Evolutionary conservation across 2,113 vertebrate species (phyloP), one percentile per base, ranked within the genome.

Genomic region (Megaptera novaeangliae): DNA sequence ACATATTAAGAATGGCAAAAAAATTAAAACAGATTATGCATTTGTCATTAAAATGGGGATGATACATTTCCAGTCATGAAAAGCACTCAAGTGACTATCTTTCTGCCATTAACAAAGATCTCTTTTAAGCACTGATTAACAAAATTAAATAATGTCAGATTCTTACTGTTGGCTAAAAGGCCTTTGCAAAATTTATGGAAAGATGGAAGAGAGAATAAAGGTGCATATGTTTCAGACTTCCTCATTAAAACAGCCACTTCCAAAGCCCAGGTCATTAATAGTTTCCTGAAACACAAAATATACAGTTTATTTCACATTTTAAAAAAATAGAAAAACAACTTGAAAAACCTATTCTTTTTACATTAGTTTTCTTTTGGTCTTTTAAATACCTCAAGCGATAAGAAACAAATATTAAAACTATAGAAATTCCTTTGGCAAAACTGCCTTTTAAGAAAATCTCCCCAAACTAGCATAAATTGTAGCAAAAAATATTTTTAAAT

Each of bases 141-240:
- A 95, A 94, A 93, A 80, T 71, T 72, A 95, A 98, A 93, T 25
- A 78, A 95, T n/a, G 0, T 9, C 0, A 6, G 0, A 64, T 75
- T 95, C 99, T 99, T 98, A 99, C 99, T 99, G 78, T 99, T 99
- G 69, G 99, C 98, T 94, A 99, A 92, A 85, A 99, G 99, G 80
- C 99, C 99, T 98, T 99, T 99, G 98, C 99, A 99, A 98, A 99
- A 99, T 97, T 99, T 99, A 98, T 99, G 99, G 97, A 99, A 99
- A 95, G 99, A 99, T 74, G 99, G 99, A 44, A 99, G 98, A 41
- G 99, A 99, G 97, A 99, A 99, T 74, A 99, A 99, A 0, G 99
- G 99, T 89, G 99, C 98, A 2, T 99, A 99, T n/a, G 99, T 99
- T 98, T 99, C 99, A 0, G 99, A 99, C 96, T 99, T 99, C 98